phyloP scores from a whole-genome alignment of 2,888 invertebrate genomes.

The Drosophila cognata region DNA sequence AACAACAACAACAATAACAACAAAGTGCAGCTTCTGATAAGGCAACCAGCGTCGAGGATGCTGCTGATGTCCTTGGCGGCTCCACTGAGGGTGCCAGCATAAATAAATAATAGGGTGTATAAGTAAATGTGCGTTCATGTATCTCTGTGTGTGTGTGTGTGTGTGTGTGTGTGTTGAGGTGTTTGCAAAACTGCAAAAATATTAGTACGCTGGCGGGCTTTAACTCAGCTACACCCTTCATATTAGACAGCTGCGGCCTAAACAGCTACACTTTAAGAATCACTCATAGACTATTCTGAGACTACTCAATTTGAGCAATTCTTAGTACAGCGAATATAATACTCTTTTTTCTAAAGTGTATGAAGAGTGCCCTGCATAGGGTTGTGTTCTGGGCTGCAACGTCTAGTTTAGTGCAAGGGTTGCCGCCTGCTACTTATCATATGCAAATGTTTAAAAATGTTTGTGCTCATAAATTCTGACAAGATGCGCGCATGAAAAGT shows the following conservation, averaged over 20 bases:
- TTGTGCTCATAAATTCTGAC: constrained; percentile 60
- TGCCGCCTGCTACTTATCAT: constrained; percentile 55
- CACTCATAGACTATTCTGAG: too few species aligned
- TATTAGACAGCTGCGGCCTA: constrained; percentile 26
- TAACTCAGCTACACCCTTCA: constrained; percentile 23
- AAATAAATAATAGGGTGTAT: constrained; percentile 63
- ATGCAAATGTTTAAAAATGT: constrained; percentile 69
- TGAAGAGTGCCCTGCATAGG: not conserved
- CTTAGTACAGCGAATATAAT: not conserved
- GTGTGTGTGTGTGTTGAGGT: constrained; percentile 34
- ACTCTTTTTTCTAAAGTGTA: not conserved
- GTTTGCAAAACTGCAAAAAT: constrained; percentile 62
- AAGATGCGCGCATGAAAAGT: constrained; percentile 43
- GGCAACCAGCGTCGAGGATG: constrained; percentile 26
- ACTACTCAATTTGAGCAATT: not conserved
- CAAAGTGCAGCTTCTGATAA: constrained; percentile 71
- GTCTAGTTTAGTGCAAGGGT: constrained; percentile 8
- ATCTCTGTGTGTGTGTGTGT: constrained; percentile 3
- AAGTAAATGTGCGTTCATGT: constrained; percentile 34
- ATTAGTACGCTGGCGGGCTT: constrained; percentile 53
- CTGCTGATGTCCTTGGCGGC: constrained; percentile 52
- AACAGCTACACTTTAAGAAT: not conserved
- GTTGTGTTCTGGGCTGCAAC: not conserved
- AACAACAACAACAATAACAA: constrained; percentile 6
- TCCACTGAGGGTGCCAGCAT: constrained; percentile 63